phyloP scores from a whole-genome alignment of 2,888 invertebrate species.

The Slavum lentiscoides region DNA sequence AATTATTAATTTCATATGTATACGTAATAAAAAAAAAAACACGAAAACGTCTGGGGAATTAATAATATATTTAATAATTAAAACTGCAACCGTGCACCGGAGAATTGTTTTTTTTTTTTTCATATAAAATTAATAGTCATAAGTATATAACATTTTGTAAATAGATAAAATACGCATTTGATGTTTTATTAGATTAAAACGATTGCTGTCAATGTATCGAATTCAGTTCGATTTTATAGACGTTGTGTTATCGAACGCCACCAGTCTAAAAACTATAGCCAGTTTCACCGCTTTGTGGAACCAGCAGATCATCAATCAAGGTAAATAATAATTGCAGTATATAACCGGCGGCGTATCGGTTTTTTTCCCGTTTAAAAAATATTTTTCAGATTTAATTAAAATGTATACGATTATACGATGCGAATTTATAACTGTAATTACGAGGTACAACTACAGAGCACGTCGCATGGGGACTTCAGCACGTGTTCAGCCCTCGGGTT shows the following conservation, averaged over 20 bases:
- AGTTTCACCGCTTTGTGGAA: slow-evolving; percentile 17
- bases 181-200: slow-evolving; percentile 31
- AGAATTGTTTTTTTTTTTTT: background rate
- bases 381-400: too few species aligned
- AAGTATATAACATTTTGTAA: background rate
- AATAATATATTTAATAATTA: slow-evolving; percentile 13
- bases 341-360: too few species aligned
- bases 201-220: slow-evolving; percentile 38
- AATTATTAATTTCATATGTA: too few species aligned
- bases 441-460: too few species aligned
- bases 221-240: slow-evolving; percentile 43
- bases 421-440: too few species aligned
- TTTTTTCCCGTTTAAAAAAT: too few species aligned
- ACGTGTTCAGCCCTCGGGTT: too few species aligned
- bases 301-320: background rate
- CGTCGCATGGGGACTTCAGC: too few species aligned
- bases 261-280: background rate
- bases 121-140: background rate
- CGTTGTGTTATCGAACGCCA: slow-evolving; percentile 9
- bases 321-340: background rate
- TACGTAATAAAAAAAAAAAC: background rate
- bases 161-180: too few species aligned
- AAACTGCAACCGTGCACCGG: slow-evolving; percentile 1
- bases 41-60: slow-evolving; percentile 9
- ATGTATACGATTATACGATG: too few species aligned